A percentile compares a stretch with the other conserved stretches of the same genome.
Evolutionary conservation across 2,797 vertebrate species (phyloP).

Genomic region (Pteropus rufus): DNA sequence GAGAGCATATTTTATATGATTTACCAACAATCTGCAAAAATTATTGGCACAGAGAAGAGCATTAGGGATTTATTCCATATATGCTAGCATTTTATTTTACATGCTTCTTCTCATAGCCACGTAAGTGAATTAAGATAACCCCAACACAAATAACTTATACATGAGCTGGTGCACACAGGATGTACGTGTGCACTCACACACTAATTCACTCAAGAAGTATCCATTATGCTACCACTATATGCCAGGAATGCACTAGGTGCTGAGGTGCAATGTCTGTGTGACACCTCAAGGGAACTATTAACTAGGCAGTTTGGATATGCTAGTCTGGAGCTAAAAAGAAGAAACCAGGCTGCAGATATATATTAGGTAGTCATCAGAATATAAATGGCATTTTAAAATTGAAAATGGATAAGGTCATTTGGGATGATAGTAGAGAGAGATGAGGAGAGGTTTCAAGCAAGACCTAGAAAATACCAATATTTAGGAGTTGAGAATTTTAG

Average conservation of each 20-base stretch:
- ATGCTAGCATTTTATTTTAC: background rate
- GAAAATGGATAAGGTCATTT: background rate
- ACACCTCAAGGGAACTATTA: background rate
- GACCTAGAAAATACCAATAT: background rate
- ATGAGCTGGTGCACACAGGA: background rate
- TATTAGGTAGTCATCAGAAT: background rate
- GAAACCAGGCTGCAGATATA: background rate
- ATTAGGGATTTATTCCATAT: background rate
- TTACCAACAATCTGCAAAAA: constrained; percentile 24
- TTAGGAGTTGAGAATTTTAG: background rate
- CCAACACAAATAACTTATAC: background rate
- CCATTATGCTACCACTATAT: background rate
- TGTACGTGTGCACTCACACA: no score
- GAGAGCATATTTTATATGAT: background rate
- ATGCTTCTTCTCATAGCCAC: background rate
- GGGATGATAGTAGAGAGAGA: background rate
- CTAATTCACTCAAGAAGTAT: background rate
- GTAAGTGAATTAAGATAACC: background rate
- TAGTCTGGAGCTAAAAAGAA: background rate
- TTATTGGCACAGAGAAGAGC: background rate
- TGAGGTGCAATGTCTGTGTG: background rate
- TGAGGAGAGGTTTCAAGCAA: background rate
- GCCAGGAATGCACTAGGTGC: background rate
- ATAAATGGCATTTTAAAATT: background rate
- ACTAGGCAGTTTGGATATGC: background rate